Percentiles rank a stretch among this genome's conserved stretches.
Conservation (phyloP, 2,797 vertebrate species). For the Gouania willdenowi region DNA sequence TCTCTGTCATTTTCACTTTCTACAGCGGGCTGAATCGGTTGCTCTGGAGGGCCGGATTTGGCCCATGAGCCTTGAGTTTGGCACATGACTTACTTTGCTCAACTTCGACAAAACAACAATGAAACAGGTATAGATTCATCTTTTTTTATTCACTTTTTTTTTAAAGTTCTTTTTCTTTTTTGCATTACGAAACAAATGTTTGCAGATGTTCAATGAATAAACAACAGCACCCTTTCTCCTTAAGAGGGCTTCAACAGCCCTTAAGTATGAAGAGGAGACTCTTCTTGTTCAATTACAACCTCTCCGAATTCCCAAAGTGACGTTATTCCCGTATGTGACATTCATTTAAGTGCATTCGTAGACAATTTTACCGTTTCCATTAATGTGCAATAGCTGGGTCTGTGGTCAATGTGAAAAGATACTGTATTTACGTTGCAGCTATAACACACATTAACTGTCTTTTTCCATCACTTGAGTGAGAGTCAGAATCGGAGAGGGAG, state of each 20-base stretch:
- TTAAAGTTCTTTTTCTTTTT: conserved; percentile 62
- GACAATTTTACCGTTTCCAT: conserved; percentile 63
- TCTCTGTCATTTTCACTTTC: too few species aligned
- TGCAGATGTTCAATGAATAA: conserved; percentile 81
- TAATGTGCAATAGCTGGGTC: conserved; percentile 71
- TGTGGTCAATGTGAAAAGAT: conserved; percentile 66
- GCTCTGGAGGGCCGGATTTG: too few species aligned
- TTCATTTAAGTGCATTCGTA: conserved; percentile 80
- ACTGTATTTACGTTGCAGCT: conserved; percentile 76
- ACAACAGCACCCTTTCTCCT: conserved; percentile 72
- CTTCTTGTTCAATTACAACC: conserved; percentile 58
- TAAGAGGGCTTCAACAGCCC: conserved; percentile 40
- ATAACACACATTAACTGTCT: conserved; percentile 67
- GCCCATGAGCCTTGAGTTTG: too few species aligned
- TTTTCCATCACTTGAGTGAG: conserved; percentile 52
- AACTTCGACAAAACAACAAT: conserved; percentile 31
- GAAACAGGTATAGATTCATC: conserved; percentile 45
- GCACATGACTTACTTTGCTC: too few species aligned
- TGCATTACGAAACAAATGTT: conserved; percentile 81
- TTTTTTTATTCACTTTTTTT: conserved; percentile 74
- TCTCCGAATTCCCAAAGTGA: conserved; percentile 69
- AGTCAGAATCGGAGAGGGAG: conserved; percentile 60
- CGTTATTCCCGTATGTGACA: conserved; percentile 63
- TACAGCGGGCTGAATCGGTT: too few species aligned
- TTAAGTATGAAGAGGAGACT: conserved; percentile 60